Base-by-base conservation (phyloP, 2,797 vertebrate genomes). In the Ficedula albicollis region DNA sequence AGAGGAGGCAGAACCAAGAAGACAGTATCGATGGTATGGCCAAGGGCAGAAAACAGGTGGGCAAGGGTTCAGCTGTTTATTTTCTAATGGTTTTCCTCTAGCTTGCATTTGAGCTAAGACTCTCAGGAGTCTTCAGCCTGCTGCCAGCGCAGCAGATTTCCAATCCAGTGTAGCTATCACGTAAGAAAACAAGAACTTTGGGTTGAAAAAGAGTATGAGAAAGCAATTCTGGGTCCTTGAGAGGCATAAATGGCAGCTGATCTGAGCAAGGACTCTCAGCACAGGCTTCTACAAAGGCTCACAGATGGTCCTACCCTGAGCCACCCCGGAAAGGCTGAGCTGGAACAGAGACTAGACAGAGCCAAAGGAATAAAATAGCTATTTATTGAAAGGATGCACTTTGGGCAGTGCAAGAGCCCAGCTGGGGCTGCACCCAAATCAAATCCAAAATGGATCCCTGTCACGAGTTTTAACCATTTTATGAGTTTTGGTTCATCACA, bases 231-330 rank as follows among this genome's bases (percentile, higher is more conserved):
- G 59, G 1, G 41, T 81, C 59, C 32, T 75, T 81, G 56, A 84
- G 76, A 56, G 58, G 14, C 0, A 0, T 60, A 67, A 46, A 63
- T 88, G 93, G 86, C 88, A 95, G 77, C 62, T 89, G 78, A 89
- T 90, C 75, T 87, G 70, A 95, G 43, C 69, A 52, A 84, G 43
- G 54, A 48, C 34, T 70, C 73, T 92, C 60, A 77, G 68, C 81
- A 77, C 5, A 5, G 56, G 16, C 64, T 77, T 72, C 62, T 67
- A 25, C 70, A 94, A 89, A 87, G 66, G 21, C 13, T 83, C 62
- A 81, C 94, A 95, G 85, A 93, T 91, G 89, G 85, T 11, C 13
- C 46, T 54, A 80, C 32, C 75, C 72, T 74, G 67, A 80, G 86
- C 59, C 46, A 43, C 49, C 18, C 51, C 32, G 51, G 29, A 54